These are phyloP conservation scores for Protobothrops flavoviridis DNA, from an alignment of 2,113 vertebrate species.

Conservation along the genomic window DNA sequence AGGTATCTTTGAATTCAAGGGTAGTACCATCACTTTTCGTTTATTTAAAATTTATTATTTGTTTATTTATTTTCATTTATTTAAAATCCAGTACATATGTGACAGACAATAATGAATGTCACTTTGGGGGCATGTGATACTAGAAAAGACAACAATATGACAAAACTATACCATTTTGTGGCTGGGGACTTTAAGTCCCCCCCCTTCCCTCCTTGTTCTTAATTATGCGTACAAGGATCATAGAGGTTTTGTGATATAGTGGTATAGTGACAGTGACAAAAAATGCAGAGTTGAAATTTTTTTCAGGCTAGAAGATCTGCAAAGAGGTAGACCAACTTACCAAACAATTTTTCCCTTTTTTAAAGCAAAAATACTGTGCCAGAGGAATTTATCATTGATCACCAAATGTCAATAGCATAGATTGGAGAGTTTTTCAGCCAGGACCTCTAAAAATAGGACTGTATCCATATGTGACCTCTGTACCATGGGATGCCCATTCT, in stretches of 20 bases:
- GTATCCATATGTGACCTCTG: not conserved
- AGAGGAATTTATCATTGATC: not conserved
- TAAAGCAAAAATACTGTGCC: not conserved
- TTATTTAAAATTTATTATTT: not conserved
- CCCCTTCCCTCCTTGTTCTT: not conserved
- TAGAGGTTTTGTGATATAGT: not conserved
- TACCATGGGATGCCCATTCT: not conserved
- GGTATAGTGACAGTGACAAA: not conserved
- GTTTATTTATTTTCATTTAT: not conserved
- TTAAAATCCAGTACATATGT: not conserved
- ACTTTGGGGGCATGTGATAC: not conserved
- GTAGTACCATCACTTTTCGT: not conserved
- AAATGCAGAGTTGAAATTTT: not conserved
- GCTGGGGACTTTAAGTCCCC: not conserved
- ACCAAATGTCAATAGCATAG: not conserved
- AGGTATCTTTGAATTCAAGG: not conserved
- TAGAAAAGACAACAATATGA: not conserved
- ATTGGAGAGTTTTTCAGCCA: not conserved
- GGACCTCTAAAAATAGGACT: not conserved
- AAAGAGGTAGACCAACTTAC: not conserved
- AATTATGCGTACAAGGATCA: not conserved
- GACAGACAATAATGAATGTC: not conserved
- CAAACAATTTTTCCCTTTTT: not conserved
- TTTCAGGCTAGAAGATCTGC: not conserved
- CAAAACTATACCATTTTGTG: not conserved